Evolutionary conservation across 1,140 invertebrate species (phyloP).

Genomic region (Pentalonia nigronervosa): DNA sequence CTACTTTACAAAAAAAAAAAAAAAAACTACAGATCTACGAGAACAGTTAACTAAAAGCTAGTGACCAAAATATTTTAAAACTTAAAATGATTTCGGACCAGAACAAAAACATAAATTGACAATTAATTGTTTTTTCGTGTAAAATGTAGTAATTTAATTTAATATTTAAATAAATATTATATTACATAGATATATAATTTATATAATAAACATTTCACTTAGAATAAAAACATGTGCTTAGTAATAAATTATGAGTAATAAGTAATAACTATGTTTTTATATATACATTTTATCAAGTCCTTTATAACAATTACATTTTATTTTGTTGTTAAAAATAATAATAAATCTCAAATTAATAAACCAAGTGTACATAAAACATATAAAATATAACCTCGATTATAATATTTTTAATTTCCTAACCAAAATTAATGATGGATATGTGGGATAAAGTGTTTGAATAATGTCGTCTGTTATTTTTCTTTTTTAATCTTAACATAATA

Average conservation of each 20-base stretch:
- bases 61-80: no score
- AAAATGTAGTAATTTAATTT: not conserved
- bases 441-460: not conserved
- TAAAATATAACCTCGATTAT: not conserved
- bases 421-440: not conserved
- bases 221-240: not conserved
- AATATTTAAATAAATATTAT: not conserved
- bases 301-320: not conserved
- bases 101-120: no score
- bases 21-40: no score
- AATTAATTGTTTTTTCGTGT: no score
- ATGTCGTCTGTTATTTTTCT: not conserved
- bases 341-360: conserved; percentile 9
- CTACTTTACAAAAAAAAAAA: no score
- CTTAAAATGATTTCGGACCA: no score
- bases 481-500: not conserved
- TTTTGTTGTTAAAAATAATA: not conserved
- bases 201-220: not conserved
- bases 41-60: no score
- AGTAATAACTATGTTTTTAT: not conserved
- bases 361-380: not conserved
- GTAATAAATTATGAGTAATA: not conserved
- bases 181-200: not conserved
- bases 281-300: not conserved
- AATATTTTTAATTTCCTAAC: not conserved